Conservation (phyloP, 2,113 vertebrate genomes). For the Beaufortia kweichowensis region DNA sequence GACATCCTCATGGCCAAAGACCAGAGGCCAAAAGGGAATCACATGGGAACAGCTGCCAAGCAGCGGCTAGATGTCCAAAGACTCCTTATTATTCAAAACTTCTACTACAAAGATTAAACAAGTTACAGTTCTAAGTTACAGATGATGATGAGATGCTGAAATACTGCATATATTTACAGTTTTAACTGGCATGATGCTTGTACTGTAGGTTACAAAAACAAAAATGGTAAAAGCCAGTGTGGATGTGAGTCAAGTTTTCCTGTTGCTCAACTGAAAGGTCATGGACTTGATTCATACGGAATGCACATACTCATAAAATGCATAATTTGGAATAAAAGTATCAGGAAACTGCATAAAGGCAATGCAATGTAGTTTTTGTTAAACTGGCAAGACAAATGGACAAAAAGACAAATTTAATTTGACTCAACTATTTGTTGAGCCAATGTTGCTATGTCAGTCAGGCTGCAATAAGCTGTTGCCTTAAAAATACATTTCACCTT, state of each 20-base stretch:
- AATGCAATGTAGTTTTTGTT: no score
- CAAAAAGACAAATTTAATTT: no score
- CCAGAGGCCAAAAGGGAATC: conserved; percentile 1
- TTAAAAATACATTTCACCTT: no score
- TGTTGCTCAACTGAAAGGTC: no score
- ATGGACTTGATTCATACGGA: no score
- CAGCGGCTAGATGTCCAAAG: conserved; percentile 46
- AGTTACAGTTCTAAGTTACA: conserved; percentile 49
- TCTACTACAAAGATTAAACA: conserved; percentile 50
- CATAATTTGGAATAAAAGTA: no score
- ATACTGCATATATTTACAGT: conserved; percentile 40
- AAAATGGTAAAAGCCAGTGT: background rate
- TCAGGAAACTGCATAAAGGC: no score
- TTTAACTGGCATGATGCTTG: conserved; percentile 18
- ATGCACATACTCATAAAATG: no score
- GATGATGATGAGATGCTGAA: conserved; percentile 44
- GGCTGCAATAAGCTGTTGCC: no score
- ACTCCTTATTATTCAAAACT: conserved; percentile 43
- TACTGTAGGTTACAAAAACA: background rate
- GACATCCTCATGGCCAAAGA: background rate
- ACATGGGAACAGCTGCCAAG: conserved; percentile 51
- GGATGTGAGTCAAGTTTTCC: background rate
- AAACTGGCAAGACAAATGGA: no score
- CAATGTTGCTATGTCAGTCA: no score
- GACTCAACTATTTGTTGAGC: no score